Evolutionary conservation across 2,888 invertebrate species (phyloP), one percentile per base, ranked within the genome.

Genomic region (Spatulosminthurus flaviceps): DNA sequence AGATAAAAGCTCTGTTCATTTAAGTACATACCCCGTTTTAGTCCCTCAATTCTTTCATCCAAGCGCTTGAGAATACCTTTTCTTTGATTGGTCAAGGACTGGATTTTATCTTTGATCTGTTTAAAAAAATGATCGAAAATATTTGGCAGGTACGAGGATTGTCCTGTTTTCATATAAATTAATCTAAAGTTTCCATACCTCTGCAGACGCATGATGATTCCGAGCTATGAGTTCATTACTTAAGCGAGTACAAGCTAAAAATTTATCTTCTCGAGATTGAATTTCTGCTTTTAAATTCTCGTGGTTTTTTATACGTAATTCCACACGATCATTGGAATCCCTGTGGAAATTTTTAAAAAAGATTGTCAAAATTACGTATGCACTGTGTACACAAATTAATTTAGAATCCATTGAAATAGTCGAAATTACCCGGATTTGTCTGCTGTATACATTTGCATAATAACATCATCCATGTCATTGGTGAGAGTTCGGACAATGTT

Each of bases 1-100:
- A 77, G 28, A n/a, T 4, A 21, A 60, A 21, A n/a, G n/a, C n/a
- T n/a, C n/a, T 60, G 34, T 24, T 51, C 1, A 78, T 61, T 72
- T 69, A 5, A 81, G 78, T 79, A 90, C 93, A 90, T 86, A 95
- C 95, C 98, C 85, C 99, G 93, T 89, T 99, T 98, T 85, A 99
- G 90, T 89, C 99, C 97, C 89, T 99, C 99, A 98, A 99, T 99
- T 89, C 98, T 92, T 89, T 99, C 98, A 88, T 98, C 98, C 99
- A 99, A 99, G 87, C 98, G 92, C 86, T 97, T 93, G 87, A 97
- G 90, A 89, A 99, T 92, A 26, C 95, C 94, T 87, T 95, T 95
- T 87, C 98, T 92, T 88, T 97, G 96, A 88, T 95, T 95, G 83
- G 94, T 97, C 81, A 99, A 90, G 82, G 93, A 93, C 84, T 95